Evolutionary conservation across 2,888 invertebrate genomes (phyloP).

Genomic region (Lottia scabra): DNA sequence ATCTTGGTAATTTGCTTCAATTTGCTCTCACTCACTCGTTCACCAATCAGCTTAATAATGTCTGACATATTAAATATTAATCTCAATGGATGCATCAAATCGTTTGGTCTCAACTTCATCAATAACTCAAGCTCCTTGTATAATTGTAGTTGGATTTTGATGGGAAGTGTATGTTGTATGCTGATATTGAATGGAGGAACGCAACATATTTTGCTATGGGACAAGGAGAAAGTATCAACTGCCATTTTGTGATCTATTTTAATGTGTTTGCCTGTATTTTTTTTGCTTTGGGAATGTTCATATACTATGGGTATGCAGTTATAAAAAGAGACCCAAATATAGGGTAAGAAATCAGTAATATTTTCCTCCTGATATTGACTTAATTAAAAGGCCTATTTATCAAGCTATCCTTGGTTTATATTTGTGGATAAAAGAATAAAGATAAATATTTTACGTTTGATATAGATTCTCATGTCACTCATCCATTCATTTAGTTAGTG

Average conservation of each 20-base stretch:
- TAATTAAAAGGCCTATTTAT: too few species aligned
- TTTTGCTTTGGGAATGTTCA: constrained; percentile 41
- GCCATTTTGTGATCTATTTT: constrained; percentile 48
- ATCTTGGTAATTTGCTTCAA: too few species aligned
- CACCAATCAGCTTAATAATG: too few species aligned
- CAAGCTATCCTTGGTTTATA: too few species aligned
- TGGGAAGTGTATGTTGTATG: constrained; percentile 49
- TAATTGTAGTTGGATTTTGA: constrained; percentile 47
- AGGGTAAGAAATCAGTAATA: constrained; percentile 36
- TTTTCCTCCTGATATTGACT: neutral
- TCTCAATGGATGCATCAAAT: too few species aligned
- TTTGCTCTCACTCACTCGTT: too few species aligned
- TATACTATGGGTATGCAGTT: constrained; percentile 46
- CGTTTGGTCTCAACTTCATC: too few species aligned
- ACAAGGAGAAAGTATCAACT: constrained; percentile 32
- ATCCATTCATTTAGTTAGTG: too few species aligned
- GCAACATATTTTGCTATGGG: constrained; percentile 25
- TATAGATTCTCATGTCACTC: too few species aligned
- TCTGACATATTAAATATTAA: too few species aligned
- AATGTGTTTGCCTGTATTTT: constrained; percentile 50
- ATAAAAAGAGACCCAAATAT: constrained; percentile 43
- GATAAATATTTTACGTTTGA: too few species aligned
- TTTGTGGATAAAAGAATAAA: too few species aligned
- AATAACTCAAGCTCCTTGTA: neutral
- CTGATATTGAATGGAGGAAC: constrained; percentile 35